A percentile compares a stretch with the other conserved stretches of the same genome.
These are phyloP conservation scores for Scopus umbretta DNA, from an alignment of 2,113 vertebrate genomes.

Conservation along the genomic window DNA sequence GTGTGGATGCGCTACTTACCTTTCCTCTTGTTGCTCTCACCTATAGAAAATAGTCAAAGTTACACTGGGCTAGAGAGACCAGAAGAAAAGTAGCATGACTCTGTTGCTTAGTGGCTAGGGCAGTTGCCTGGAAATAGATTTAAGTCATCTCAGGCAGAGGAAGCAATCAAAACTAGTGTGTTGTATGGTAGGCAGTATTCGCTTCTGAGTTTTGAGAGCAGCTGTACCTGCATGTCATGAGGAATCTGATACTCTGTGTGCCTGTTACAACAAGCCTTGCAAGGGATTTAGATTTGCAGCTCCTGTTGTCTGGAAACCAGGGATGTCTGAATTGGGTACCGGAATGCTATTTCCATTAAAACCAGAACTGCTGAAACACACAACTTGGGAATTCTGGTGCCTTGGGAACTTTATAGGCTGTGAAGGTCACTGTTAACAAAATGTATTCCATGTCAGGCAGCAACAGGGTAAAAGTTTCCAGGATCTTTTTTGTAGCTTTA, in stretches of 20 bases:
- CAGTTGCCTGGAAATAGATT: background rate
- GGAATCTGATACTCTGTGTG: background rate
- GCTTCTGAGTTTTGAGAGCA: background rate
- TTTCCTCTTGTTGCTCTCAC: background rate
- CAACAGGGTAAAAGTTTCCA: background rate
- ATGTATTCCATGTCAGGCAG: background rate
- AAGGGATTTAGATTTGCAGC: background rate
- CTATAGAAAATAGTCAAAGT: background rate
- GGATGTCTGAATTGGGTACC: background rate
- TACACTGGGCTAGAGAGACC: background rate
- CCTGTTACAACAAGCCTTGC: background rate
- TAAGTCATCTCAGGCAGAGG: background rate
- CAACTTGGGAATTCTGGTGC: background rate
- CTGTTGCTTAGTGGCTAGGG: background rate
- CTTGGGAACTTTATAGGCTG: background rate
- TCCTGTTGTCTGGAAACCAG: background rate
- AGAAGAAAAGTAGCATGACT: background rate
- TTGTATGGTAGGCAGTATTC: background rate
- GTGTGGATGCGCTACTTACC: background rate
- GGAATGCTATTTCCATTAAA: background rate
- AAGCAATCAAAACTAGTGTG: background rate
- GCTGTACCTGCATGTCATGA: background rate
- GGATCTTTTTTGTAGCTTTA: background rate
- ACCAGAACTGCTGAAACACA: background rate
- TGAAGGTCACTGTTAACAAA: background rate